Percentiles rank a stretch among this genome's conserved stretches.
Conservation (phyloP, 2,113 vertebrate species). For the Tiliqua scincoides region DNA sequence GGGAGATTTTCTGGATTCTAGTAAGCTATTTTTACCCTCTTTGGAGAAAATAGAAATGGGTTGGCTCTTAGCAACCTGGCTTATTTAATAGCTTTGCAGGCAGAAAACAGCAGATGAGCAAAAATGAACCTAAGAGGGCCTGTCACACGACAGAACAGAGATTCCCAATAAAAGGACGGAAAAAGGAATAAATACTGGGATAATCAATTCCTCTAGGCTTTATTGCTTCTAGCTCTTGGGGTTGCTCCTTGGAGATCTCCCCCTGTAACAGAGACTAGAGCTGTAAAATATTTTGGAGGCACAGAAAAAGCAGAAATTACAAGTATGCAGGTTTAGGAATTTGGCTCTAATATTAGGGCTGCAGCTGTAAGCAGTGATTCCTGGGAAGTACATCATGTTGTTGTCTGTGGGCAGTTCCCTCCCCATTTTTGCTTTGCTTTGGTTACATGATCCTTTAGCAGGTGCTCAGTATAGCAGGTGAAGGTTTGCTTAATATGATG, state of each 20-base stretch:
- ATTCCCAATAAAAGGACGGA: not conserved
- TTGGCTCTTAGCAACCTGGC: not conserved
- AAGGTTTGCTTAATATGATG: not conserved
- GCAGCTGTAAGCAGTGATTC: not conserved
- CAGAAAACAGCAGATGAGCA: not conserved
- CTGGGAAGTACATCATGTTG: not conserved
- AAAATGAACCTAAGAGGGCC: not conserved
- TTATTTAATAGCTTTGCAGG: slow-evolving; percentile 16
- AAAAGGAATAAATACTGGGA: slow-evolving; percentile 1
- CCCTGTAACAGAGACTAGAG: not conserved
- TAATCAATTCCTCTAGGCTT: not conserved
- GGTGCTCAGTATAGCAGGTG: not conserved
- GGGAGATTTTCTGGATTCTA: slow-evolving; percentile 23
- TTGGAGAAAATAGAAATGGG: slow-evolving; percentile 14
- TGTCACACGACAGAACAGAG: not conserved
- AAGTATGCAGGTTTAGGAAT: not conserved
- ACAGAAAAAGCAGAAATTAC: not conserved
- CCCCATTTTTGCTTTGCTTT: not conserved
- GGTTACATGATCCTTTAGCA: not conserved
- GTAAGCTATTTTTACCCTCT: slow-evolving; percentile 13
- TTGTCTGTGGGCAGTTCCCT: too few species aligned
- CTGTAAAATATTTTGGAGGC: not conserved
- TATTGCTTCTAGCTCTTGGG: not conserved
- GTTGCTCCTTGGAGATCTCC: not conserved
- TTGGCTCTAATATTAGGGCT: not conserved